Evolutionary conservation across 2,888 invertebrate genomes (phyloP), one percentile per base, ranked within the genome.

Genomic region (Agriopis leucophaearia): DNA sequence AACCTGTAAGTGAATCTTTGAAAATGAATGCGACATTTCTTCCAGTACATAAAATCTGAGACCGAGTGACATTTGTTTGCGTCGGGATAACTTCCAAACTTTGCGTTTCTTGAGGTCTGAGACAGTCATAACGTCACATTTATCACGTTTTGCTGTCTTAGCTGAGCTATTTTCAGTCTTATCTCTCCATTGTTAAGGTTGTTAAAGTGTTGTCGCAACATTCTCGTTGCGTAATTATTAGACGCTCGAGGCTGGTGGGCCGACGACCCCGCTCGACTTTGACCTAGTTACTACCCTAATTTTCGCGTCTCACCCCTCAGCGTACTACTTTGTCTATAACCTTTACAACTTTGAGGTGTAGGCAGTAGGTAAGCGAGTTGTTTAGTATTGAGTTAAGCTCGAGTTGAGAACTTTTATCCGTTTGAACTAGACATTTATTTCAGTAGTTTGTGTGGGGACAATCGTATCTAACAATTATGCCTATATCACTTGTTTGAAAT

Each of bases 251-350:
- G 84, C 78, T 81, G 81, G 73, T 75, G 78, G 90, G 88, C 71
- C 91, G 85, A 78, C 88, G 92, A 90, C 91, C 92, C 85, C 83
- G 80, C 83, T 82, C 88, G 93, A 93, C 93, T 93, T 93, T 93
- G 93, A 93, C 93, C 93, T 82, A 93, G 87, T 92, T 92, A 85
- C 85, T 85, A 88, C 87, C 88, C 88, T 93, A 92, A 93, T 93
- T 92, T 88, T 88, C 90, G 81, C 87, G 88, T 86, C 88, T 91
- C 90, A 88, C 83, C 78, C 81, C 76, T 83, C 77, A 86, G 84
- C 51, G 61, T 66, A 88, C 87, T 86, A 86, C 84, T 86, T 87
- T 81, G 75, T 83, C 79, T 81, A 78, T 75, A 60, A 74, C 65
- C 76, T 75, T 74, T 80, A 81, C 79, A 82, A 80, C 80, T 80